Base-by-base conservation (phyloP, 2,113 vertebrate genomes). In the Rynchops niger region DNA sequence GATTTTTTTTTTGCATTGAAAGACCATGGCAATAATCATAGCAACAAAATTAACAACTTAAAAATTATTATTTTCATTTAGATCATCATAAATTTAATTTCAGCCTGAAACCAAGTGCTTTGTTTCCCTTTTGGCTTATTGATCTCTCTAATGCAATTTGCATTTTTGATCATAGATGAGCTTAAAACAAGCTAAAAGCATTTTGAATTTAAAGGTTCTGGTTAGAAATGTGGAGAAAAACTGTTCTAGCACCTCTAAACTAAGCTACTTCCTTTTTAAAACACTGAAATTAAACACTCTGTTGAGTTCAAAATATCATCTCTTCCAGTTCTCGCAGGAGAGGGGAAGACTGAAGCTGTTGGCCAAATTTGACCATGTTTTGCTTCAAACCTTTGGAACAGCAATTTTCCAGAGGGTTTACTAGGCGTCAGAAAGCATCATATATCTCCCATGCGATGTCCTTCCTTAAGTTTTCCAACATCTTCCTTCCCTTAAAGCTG, bases 81-180 rank as follows among this genome's bases (percentile, higher is more conserved):
- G 36, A 58, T 86, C 12, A 47, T 70, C 25, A 73, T 73, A 71
- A 83, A 73, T 92, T 95, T 88, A 4, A 84, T 74, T 92, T 88
- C 81, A 89, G 67, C 45, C 17, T 85, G 36, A 36, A 78, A 62
- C 15, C 47, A 38, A 82, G 56, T 29, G 70, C 12, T 89, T 94
- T 95, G 83, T 91, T 92, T 96, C 72, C 50, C 42, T 90, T 82
- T 88, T 71, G 83, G 83, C 67, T 96, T 78, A 88, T 62, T 88
- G 72, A 82, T 86, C 42, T 78, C 66, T 82, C 45, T 63, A 88
- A 90, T 20, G 53, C 58, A 82, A 85, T 82, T 73, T 86, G 53
- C 56, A 66, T 43, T 88, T 95, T 86, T 72, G 88, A 90, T 92
- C 62, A 61, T 27, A 70, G 40, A 53, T 49, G 49, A 83, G 23